Conservation (phyloP, 2,888 invertebrate species). For the Pachliopta kotzebuea region DNA sequence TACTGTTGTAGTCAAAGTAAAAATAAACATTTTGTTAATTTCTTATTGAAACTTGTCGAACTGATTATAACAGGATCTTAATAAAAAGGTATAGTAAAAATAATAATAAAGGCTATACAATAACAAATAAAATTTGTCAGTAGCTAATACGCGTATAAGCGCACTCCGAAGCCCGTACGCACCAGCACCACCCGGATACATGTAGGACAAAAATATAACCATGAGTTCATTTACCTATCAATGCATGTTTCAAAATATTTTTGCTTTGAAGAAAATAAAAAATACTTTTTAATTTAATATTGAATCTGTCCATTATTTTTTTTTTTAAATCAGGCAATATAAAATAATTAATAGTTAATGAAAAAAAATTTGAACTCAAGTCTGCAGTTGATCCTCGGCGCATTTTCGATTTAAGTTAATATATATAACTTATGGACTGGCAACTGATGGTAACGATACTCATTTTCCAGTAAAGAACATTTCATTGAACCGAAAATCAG, state of each 20-base stretch:
- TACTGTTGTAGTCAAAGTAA: constrained; percentile 12
- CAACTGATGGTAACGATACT: neutral
- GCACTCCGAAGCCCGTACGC: constrained; percentile 21
- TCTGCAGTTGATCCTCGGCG: neutral
- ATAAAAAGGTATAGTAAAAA: neutral
- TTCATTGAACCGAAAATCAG: neutral
- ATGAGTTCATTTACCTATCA: too few relatives aligned
- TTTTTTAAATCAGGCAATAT: too few relatives aligned
- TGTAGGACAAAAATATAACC: too few relatives aligned
- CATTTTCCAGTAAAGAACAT: neutral
- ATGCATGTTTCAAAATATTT: too few relatives aligned
- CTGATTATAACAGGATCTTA: constrained; percentile 6
- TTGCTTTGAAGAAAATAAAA: too few relatives aligned
- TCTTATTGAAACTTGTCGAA: constrained; percentile 35
- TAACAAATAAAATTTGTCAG: constrained; percentile 13
- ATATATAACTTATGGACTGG: too few relatives aligned
- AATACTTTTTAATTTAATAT: too few relatives aligned
- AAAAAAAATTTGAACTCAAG: too few relatives aligned
- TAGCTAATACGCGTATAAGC: constrained; percentile 7
- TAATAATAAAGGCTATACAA: neutral
- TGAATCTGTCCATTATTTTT: too few relatives aligned
- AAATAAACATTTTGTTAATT: constrained; percentile 28
- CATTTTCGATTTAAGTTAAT: constrained; percentile 4
- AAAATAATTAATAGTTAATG: too few relatives aligned
- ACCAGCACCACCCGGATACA: constrained; percentile 1